Base-by-base conservation (phyloP, 2,797 vertebrate species). In the Lerista edwardsae region DNA sequence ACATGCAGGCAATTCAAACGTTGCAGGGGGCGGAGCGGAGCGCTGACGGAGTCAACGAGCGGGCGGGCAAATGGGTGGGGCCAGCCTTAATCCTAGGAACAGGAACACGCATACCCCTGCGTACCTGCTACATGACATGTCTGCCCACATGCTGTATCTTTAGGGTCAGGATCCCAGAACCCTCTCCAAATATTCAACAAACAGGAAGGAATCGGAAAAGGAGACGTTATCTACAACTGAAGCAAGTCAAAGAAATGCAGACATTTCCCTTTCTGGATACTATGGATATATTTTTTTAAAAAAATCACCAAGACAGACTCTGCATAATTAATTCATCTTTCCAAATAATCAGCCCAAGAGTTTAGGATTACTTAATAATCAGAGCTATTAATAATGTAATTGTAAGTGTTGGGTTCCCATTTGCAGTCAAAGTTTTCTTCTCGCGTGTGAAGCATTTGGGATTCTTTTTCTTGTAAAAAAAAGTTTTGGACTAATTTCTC, bases 251-350 rank as follows among this genome's bases (percentile, higher is more conserved):
- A 87, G 72, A 87, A 29, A 44, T 89, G 82, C 90, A 69, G 74
- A 94, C 93, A 93, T 47, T 65, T 19, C 1, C 1, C 5, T 7
- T 91, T 91, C 81, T 75, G 78, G 89, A 93, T 59, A 15, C 82
- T 51, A 69, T 68, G 71, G 87, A n/a, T 12, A 51, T 88, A 80
- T 84, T 88, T 86, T 87, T 89, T 90, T n/a, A n/a, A n/a, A 83
- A 8, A 91, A 79, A 71, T 90, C 1, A 79, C 93, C 80, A 90
- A 88, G 36, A 76, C 0, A 84, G 7, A 84, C 78, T 72, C 80
- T 44, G 14, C 84, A 85, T 91, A 80, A 92, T 69, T 89, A 92
- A 91, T 87, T 88, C 3, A 62, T 86, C 75, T 39, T 64, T 87
- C 1, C 36, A 77, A 39, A 85, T 89, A 79, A 84, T 89, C 29